Base-by-base conservation (phyloP, 2,113 vertebrate species). In the Origma solitaria region DNA sequence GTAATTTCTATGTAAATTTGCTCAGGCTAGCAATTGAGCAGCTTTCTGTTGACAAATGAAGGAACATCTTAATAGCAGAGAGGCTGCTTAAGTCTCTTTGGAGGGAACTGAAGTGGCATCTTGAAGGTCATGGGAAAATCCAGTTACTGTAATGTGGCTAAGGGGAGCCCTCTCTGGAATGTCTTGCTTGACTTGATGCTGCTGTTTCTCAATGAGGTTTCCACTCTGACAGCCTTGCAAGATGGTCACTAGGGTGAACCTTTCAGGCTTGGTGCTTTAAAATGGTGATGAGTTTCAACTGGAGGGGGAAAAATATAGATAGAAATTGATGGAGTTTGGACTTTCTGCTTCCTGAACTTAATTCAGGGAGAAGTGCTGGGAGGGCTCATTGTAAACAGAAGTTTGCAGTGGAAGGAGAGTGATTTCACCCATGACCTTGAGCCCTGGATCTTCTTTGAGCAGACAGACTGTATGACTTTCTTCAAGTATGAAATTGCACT, bases 1-100 rank as follows among this genome's bases (percentile, higher is more conserved):
- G 93, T 95, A 96, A 97, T 97, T 97, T 97, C 94, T 96, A 94
- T 97, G 97, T 96, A 97, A 97, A 98, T 98, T 97, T 98, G 87
- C 79, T 96, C 95, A 94, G 84, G 50, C 92, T 96, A 95, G 92
- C 96, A 97, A 97, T 97, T 97, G 95, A 97, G 86, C 86, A 90
- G 94, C 72, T 95, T 97, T 97, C 82, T 97, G 84, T 96, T 97
- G 96, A 98, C 94, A 97, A 96, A 96, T 95, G 95, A 90, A 92
- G 60, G 82, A 96, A 81, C 62, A 90, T 97, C 92, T 94, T 95
- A 96, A 93, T 95, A 97, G 94, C 86, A 79, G 76, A 94, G 69
- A 85, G 91, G 71, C 82, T 94, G 45, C 57, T 86, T 96, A 90
- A 90, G 66, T 96, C 69, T 72, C 92, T 92, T 83, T 86, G 81